Base-by-base conservation (phyloP, 2,888 invertebrate species). In the Pseudococcus viburni region DNA sequence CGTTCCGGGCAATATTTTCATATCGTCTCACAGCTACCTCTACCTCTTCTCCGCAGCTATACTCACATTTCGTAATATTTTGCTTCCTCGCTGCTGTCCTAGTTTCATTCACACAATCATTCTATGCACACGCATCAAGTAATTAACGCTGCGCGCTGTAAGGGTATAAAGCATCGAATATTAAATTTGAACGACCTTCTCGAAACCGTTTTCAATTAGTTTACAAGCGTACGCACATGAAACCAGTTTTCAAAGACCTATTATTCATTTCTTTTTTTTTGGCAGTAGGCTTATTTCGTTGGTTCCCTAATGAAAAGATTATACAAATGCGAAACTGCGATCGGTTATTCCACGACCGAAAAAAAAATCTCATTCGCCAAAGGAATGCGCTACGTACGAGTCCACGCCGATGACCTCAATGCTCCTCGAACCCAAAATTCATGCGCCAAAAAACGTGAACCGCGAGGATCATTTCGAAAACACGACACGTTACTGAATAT, bases 161-260 rank as follows among this genome's bases (percentile, higher is more conserved):
- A 39, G 33, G 33, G 39, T 33, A 3, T 5, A 73, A 73, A 73
- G 73, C 33, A n/a, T 17, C 55, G 73, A 73, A 73, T 68, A 73
- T 73, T 73, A 73, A 73, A 73, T 73, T 73, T 73, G 73, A 73
- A 73, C 73, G 73, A 73, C 73, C 73, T 73, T 73, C 73, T 73
- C 11, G 33, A 73, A 73, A 26, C 73, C 33, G 33, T 73, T 73
- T 73, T 73, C 73, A 73, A 73, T 73, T 73, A 73, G 73, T 73
- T 73, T 73, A 73, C 73, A 33, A 33, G 73, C 73, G 6, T 12
- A 68, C 26, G 8, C 12, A 17, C 15, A 33, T 12, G 9, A 73
- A 73, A 73, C 73, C 73, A 73, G 73, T 73, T 73, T 73, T 15
- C 73, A 39, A 33, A 73, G 15, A 73, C 1, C 73, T 73, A 73